These are phyloP conservation scores for Orbicella faveolata DNA, from an alignment of 64 coral and sea anemone species.

Conservation along the genomic window DNA sequence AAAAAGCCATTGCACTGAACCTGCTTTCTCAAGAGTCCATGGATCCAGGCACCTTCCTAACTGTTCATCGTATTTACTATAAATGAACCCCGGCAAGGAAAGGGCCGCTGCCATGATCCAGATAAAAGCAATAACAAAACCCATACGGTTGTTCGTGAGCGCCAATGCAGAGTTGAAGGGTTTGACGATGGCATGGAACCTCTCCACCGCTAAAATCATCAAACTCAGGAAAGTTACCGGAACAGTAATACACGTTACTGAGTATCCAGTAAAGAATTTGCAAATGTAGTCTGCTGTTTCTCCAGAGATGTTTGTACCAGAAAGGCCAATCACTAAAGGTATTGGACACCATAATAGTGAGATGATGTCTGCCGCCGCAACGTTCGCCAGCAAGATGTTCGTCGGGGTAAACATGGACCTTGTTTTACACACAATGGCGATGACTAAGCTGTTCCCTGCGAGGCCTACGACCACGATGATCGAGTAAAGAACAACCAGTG, in stretches of 20 bases:
- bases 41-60: slow-evolving; percentile 25
- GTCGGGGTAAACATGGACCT: slow-evolving; percentile 59
- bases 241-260: slow-evolving; percentile 16
- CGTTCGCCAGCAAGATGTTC: slow-evolving; percentile 57
- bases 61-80: slow-evolving; percentile 37
- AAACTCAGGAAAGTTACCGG: slow-evolving; percentile 30
- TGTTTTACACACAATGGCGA: slow-evolving; percentile 50
- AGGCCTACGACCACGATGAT: slow-evolving; percentile 45
- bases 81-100: slow-evolving; percentile 31
- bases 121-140: slow-evolving; percentile 7
- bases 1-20: background rate
- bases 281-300: background rate
- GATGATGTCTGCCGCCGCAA: slow-evolving; percentile 51
- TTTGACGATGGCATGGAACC: slow-evolving; percentile 60
- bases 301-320: background rate
- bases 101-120: slow-evolving; percentile 20
- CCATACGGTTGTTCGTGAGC: slow-evolving; percentile 11
- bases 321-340: slow-evolving; percentile 5
- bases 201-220: slow-evolving; percentile 33
- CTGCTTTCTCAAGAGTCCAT: slow-evolving; percentile 24
- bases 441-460: slow-evolving; percentile 58
- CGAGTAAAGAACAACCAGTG: background rate
- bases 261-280: slow-evolving; percentile 43
- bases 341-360: slow-evolving; percentile 43
- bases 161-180: background rate